phyloP scores from a whole-genome alignment of 2,113 vertebrate species.

The Rhea pennata region DNA sequence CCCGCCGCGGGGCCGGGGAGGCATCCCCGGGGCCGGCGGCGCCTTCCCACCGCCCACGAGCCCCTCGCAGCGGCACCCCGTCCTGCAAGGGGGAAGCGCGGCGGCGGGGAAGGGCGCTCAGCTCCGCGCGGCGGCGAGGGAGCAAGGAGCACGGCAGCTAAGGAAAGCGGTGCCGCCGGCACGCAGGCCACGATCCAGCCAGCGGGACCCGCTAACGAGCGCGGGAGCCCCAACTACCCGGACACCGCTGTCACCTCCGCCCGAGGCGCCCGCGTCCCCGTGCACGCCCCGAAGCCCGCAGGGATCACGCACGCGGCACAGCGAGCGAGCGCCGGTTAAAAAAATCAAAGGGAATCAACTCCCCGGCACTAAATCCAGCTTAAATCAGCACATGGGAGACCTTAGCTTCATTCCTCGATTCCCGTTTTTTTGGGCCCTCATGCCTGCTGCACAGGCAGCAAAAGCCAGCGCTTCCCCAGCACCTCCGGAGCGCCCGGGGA shows the following conservation, averaged over 20 bases:
- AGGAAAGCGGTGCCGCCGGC: not conserved
- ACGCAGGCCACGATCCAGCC: not conserved
- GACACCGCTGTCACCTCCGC: not conserved
- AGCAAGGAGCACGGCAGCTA: not conserved
- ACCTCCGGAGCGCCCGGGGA: too few species aligned
- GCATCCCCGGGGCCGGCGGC: not conserved
- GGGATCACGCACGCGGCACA: not conserved
- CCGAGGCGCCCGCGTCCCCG: fast-evolving
- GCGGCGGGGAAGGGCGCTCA: not conserved
- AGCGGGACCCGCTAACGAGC: not conserved
- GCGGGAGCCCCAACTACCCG: not conserved
- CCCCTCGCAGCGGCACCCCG: too few species aligned
- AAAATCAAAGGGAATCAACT: not conserved
- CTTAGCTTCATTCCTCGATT: not conserved
- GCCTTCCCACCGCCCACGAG: not conserved
- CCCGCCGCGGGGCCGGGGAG: not conserved
- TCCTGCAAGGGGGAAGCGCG: too few species aligned
- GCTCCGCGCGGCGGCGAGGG: not conserved
- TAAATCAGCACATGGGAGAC: not conserved
- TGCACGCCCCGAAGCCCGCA: not conserved
- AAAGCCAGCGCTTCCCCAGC: not conserved
- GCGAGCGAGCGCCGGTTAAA: not conserved
- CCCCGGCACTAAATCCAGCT: not conserved
- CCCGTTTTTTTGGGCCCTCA: not conserved
- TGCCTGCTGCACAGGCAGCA: not conserved